These are phyloP conservation scores for Macrobrachium rosenbergii DNA, from an alignment of 1,140 invertebrate genomes.

Conservation along the genomic window DNA sequence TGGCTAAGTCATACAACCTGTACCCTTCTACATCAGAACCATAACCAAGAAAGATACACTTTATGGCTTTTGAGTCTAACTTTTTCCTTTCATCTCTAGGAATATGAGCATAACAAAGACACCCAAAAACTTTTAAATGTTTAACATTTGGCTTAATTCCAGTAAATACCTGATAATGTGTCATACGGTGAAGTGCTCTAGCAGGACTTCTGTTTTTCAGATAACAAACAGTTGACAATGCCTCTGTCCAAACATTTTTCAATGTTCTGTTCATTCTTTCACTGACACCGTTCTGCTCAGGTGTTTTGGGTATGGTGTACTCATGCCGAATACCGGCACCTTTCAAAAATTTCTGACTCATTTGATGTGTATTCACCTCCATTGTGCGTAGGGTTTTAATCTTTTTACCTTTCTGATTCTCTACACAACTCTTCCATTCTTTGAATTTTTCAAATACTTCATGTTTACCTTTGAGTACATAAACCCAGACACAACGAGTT, in stretches of 20 bases:
- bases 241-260: conserved; percentile 66
- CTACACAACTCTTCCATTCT: conserved; percentile 20
- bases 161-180: conserved; percentile 39
- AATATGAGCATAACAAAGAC: conserved; percentile 41
- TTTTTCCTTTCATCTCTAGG: conserved; percentile 56
- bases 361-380: conserved; percentile 28
- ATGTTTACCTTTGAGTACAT: conserved; percentile 37
- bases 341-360: conserved; percentile 56
- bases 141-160: conserved; percentile 34
- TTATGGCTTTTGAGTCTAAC: conserved; percentile 49
- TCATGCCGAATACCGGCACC: conserved; percentile 64
- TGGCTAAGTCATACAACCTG: conserved; percentile 25
- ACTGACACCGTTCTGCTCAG: conserved; percentile 66
- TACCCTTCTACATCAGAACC: not conserved
- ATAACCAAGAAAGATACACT: conserved; percentile 10
- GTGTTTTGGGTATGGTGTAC: conserved; percentile 62
- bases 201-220: conserved; percentile 50
- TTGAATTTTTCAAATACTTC: conserved; percentile 27
- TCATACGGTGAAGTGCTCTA: conserved; percentile 32
- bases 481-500: conserved; percentile 39
- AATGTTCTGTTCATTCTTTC: conserved; percentile 66
- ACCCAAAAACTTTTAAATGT: conserved; percentile 22
- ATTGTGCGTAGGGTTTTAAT: conserved; percentile 21
- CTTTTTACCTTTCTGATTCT: conserved; percentile 19
- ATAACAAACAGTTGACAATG: conserved; percentile 25